Evolutionary conservation across 1,140 invertebrate genomes (phyloP), one percentile per base, ranked within the genome.

Genomic region (Bemisia tabaci): DNA sequence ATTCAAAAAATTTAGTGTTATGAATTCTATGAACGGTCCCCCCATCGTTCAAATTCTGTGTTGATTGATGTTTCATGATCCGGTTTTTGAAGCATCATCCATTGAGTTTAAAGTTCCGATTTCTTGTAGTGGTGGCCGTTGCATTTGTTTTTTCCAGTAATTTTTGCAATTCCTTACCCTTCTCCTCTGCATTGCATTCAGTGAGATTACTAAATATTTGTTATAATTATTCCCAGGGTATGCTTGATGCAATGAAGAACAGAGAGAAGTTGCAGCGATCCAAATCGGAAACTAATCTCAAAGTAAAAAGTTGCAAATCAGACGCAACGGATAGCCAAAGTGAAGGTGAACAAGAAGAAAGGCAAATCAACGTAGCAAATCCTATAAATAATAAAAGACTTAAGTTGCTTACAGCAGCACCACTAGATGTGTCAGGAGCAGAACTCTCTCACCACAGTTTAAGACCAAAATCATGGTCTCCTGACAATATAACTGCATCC

Each of bases 171-270:
- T n/a, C n/a, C n/a, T n/a, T n/a, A n/a, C n/a, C n/a, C n/a, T n/a
- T n/a, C n/a, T n/a, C n/a, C n/a, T n/a, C n/a, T n/a, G n/a, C n/a
- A n/a, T n/a, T n/a, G n/a, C n/a, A n/a, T n/a, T n/a, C n/a, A n/a
- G n/a, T n/a, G n/a, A n/a, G n/a, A n/a, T n/a, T n/a, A n/a, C n/a
- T n/a, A n/a, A n/a, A n/a, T n/a, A n/a, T n/a, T n/a, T n/a, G n/a
- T n/a, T n/a, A n/a, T n/a, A n/a, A n/a, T n/a, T n/a, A n/a, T n/a
- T n/a, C 71, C 59, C 73, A 82, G 77, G 93, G 93, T 64, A 95
- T 95, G 73, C 80, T 98, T 65, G 91, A 92, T 76, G 95, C 95
- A 0, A 97, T 95, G 91, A 94, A 92, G 75, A 94, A 96, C 73
- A 89, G 92, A 72, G 91, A 95, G 74, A 94, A 92, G 75, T 78